These are phyloP conservation scores for Solea senegalensis DNA, from an alignment of 2,113 vertebrate genomes.

Conservation along the genomic window DNA sequence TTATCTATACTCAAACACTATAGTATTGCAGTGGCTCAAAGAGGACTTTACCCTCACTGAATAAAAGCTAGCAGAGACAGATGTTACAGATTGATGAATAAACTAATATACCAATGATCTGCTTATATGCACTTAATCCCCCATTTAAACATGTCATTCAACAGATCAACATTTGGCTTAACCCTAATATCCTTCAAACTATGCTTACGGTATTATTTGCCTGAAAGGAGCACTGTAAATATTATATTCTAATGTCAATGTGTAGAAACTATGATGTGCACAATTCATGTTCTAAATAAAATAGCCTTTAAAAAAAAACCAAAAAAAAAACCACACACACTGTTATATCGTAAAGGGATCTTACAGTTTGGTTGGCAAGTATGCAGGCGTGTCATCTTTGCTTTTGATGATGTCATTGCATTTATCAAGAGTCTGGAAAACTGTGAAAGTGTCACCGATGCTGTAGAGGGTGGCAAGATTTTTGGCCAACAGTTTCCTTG, in stretches of 20 bases:
- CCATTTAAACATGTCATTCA: constrained; percentile 42
- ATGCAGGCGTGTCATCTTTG: constrained; percentile 95
- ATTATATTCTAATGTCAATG: constrained; percentile 20
- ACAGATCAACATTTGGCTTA: constrained; percentile 60
- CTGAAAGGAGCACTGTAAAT: neutral
- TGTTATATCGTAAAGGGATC: constrained; percentile 54
- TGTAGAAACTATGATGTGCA: constrained; percentile 3
- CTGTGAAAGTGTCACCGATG: constrained; percentile 96
- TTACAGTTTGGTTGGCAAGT: constrained; percentile 96
- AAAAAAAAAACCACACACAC: neutral
- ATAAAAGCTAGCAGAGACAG: constrained; percentile 1
- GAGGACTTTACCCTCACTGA: neutral
- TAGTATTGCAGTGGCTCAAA: neutral
- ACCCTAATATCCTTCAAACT: constrained; percentile 41
- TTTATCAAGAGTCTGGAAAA: constrained; percentile 98
- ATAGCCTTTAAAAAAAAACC: too few species aligned
- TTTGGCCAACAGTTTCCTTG: constrained; percentile 94
- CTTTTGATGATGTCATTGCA: constrained; percentile 98
- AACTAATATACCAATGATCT: constrained; percentile 14
- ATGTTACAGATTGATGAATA: neutral
- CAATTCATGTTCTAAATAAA: neutral
- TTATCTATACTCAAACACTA: neutral
- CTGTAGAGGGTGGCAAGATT: constrained; percentile 97
- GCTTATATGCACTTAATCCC: constrained; percentile 53
- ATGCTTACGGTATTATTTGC: neutral